Base-by-base conservation (phyloP, 2,888 invertebrate species). In the Sarcophaga variegata region DNA sequence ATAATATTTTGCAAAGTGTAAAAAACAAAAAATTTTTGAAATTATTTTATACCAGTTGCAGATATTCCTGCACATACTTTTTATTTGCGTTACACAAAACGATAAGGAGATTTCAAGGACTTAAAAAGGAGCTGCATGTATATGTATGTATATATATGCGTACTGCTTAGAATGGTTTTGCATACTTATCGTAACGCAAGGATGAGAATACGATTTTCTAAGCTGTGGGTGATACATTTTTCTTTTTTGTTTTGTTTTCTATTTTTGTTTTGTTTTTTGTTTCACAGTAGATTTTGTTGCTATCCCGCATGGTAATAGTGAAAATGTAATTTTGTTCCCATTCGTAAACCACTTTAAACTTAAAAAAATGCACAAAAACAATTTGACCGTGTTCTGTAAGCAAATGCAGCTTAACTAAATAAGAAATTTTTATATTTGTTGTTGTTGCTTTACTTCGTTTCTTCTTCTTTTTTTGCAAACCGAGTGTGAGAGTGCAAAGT, bases 161-260 rank as follows among this genome's bases (percentile, higher is more conserved):
- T 47, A 27, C 12, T 66, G 17, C 37, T 17, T 78, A 70, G 2
- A 60, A 70, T 78, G 62, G 63, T 85, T 81, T 81, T 74, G 67
- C 78, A 64, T 81, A 64, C 8, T 59, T 37, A 54, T 54, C 64
- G 62, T 69, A 63, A 69, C 69, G 63, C 75, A 91, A 0, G 89
- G 86, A 12, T 93, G 90, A 3, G 94, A 88, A 75, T 37, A 37
- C 37, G 94, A 94, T 0, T 89, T 63, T 0, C 54, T 74, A 14
- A 81, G 60, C 25, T 72, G 60, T 22, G 12, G n/a, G 59, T 66
- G 60, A 60, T 72, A 22, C 5, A 72, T 60, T 45, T 60, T 62
- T 8, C 17, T 72, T 49, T 70, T 69, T 47, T 5, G 5, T 25
- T 47, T 20, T 22, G 1, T 1, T 22, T 22, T 22, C 22, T 60